A percentile compares a stretch with the other conserved stretches of the same genome.
Conservation (phyloP, 2,888 invertebrate genomes). For the Brachypterus glaber region DNA sequence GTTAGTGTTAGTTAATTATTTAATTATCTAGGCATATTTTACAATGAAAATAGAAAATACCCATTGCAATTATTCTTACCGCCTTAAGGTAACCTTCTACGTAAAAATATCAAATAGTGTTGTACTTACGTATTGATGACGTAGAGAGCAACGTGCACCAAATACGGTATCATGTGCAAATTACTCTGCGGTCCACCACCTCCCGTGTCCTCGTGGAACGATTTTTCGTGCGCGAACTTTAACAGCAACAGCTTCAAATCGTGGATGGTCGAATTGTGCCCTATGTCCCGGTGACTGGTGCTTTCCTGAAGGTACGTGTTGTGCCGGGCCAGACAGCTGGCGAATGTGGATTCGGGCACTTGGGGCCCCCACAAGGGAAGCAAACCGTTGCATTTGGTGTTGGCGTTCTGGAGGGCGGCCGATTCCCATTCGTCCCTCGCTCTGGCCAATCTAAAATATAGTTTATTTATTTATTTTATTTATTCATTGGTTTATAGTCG, state of each 20-base stretch:
- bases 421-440: constrained; percentile 95
- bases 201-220: constrained; percentile 96
- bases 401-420: constrained; percentile 94
- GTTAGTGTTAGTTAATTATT: too few species aligned
- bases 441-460: constrained; percentile 30
- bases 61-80: too few species aligned
- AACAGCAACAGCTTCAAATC: constrained; percentile 83
- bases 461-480: constrained; percentile 5
- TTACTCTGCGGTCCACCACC: constrained; percentile 96
- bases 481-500: too few species aligned
- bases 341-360: constrained; percentile 86
- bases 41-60: too few species aligned
- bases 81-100: too few species aligned
- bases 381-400: constrained; percentile 94
- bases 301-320: constrained; percentile 73
- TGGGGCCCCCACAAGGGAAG: constrained; percentile 95
- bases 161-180: constrained; percentile 91
- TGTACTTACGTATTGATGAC: constrained; percentile 75
- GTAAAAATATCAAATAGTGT: too few species aligned
- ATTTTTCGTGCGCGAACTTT: constrained; percentile 86
- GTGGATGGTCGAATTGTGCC: constrained; percentile 75
- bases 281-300: constrained; percentile 67
- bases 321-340: constrained; percentile 85
- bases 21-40: too few species aligned
- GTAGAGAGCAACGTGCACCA: constrained; percentile 90